These are phyloP conservation scores for Ephialtes manifestator DNA, from an alignment of 2,888 invertebrate genomes.

Conservation along the genomic window DNA sequence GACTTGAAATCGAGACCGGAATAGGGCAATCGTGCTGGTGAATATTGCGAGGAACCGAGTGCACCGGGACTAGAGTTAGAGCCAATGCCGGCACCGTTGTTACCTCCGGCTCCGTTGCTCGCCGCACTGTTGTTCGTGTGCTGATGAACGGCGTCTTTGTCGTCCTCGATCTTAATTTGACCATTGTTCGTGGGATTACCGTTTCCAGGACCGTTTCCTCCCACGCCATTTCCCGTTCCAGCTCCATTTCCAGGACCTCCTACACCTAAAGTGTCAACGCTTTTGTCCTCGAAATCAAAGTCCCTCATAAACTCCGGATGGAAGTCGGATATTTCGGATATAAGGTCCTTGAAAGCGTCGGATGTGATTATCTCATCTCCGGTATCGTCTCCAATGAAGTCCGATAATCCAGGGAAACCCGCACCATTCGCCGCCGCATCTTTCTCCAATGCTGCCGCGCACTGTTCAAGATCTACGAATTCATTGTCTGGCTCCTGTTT, in stretches of 20 bases:
- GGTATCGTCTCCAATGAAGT: conserved; percentile 94
- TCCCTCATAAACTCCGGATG: conserved; percentile 94
- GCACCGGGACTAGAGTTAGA: conserved; percentile 83
- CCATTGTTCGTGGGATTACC: conserved; percentile 79
- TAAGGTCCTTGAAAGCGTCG: conserved; percentile 94
- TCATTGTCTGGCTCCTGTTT: conserved; percentile 94
- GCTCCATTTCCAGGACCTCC: conserved; percentile 60
- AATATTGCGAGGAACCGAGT: conserved; percentile 87
- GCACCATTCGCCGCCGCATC: conserved; percentile 91
- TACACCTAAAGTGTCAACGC: conserved; percentile 79
- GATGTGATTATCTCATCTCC: conserved; percentile 92
- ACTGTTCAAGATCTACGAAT: conserved; percentile 94
- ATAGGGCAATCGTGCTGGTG: conserved; percentile 86
- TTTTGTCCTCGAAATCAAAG: conserved; percentile 90
- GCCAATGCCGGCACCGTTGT: conserved; percentile 73
- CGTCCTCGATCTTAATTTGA: conserved; percentile 84
- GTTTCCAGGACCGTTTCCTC: conserved; percentile 70
- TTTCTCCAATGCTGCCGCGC: conserved; percentile 94
- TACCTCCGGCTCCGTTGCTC: conserved; percentile 76
- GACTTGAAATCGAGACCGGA: conserved; percentile 87
- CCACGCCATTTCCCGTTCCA: conserved; percentile 66
- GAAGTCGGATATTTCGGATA: conserved; percentile 94
- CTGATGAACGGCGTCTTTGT: conserved; percentile 82
- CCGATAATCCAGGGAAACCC: conserved; percentile 92
- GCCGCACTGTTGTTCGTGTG: conserved; percentile 78